These are phyloP conservation scores for Synodontis membranacea DNA, from an alignment of 2,113 vertebrate genomes.

Conservation along the genomic window DNA sequence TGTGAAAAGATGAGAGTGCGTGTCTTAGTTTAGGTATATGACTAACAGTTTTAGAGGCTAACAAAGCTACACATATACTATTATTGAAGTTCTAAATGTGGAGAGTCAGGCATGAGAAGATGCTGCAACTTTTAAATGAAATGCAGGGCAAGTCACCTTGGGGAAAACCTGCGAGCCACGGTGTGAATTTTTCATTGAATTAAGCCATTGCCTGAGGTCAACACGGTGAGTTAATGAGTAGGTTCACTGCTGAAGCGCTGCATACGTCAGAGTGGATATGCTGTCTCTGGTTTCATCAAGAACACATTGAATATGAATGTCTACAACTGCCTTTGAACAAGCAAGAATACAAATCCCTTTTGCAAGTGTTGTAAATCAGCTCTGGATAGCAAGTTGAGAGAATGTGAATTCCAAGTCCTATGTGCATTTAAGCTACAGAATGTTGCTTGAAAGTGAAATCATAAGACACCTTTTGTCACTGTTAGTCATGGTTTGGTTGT, in stretches of 20 bases:
- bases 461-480: neutral
- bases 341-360: constrained; percentile 11
- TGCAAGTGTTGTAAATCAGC: constrained; percentile 11
- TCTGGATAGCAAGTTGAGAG: neutral
- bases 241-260: neutral
- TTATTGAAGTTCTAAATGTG: neutral
- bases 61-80: neutral
- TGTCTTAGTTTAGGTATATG: neutral
- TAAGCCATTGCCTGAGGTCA: constrained; percentile 28
- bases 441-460: neutral
- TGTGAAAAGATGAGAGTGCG: neutral
- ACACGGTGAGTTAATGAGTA: constrained; percentile 4
- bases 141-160: neutral
- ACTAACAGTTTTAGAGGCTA: neutral
- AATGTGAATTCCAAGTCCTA: neutral
- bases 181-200: constrained; percentile 30
- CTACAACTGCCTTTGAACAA: constrained; percentile 25
- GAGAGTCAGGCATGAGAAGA: neutral
- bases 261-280: neutral
- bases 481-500: neutral
- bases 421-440: neutral
- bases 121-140: neutral
- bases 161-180: constrained; percentile 8
- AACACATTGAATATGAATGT: constrained; percentile 9
- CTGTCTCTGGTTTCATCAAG: neutral